Conservation (phyloP, 2,888 invertebrate genomes). For the Eristalis tenax region DNA sequence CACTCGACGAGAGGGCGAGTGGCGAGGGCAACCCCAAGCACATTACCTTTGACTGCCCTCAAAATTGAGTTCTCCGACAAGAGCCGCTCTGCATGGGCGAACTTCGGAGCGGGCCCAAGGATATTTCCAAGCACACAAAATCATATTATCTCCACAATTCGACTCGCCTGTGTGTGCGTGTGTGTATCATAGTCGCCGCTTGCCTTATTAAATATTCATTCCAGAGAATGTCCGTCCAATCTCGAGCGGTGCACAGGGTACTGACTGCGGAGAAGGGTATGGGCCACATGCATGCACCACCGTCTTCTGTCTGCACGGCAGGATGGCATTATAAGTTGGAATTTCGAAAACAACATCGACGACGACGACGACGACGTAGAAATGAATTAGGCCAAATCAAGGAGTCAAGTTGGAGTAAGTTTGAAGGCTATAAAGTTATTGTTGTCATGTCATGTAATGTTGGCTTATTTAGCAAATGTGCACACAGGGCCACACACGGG, state of each 20-base stretch:
- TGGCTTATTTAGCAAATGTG: slow-evolving; percentile 66
- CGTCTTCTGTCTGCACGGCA: slow-evolving; percentile 35
- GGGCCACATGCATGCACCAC: not conserved
- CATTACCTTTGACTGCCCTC: slow-evolving; percentile 59
- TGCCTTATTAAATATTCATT: slow-evolving; percentile 71
- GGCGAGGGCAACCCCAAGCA: not conserved
- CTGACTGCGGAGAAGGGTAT: not conserved
- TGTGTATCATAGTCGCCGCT: slow-evolving; percentile 60
- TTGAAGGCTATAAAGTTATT: slow-evolving; percentile 72
- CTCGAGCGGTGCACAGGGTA: not conserved
- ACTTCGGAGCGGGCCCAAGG: slow-evolving; percentile 17
- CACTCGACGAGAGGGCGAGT: slow-evolving; percentile 17
- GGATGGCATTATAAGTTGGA: slow-evolving; percentile 54
- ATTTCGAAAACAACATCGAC: slow-evolving; percentile 35
- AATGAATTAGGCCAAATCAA: slow-evolving; percentile 68
- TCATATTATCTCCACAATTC: slow-evolving; percentile 56
- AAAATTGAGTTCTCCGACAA: slow-evolving; percentile 49
- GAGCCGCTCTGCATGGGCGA: not conserved
- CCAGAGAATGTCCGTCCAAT: slow-evolving; percentile 59
- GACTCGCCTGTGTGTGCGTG: slow-evolving; percentile 58
- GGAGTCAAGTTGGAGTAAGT: slow-evolving; percentile 65
- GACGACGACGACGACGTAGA: slow-evolving; percentile 13
- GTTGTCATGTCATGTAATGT: slow-evolving; percentile 74
- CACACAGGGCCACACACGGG: not conserved
- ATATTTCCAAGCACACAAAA: slow-evolving; percentile 65